phyloP scores from a whole-genome alignment of 2,797 vertebrate genomes.

The Chromobotia macracanthus region DNA sequence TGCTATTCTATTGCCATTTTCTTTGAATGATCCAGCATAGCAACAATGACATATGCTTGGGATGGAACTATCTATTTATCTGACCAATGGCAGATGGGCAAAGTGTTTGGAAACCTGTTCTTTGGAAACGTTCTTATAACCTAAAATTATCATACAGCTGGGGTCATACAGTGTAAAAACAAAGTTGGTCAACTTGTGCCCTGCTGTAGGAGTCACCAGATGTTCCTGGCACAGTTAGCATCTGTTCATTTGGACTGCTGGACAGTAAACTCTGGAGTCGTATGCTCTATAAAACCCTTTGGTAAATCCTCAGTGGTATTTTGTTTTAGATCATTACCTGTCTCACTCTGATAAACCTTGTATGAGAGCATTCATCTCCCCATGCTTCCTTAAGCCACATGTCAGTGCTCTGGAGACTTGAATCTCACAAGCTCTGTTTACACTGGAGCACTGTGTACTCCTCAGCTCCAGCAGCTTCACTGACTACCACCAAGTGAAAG shows the following conservation, averaged over 20 bases:
- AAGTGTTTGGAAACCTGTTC: not conserved
- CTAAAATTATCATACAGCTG: no score
- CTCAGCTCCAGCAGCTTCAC: conserved; percentile 25
- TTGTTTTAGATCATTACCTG: conserved; percentile 53
- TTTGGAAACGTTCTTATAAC: not conserved
- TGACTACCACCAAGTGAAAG: conserved; percentile 37
- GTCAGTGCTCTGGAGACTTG: conserved; percentile 43
- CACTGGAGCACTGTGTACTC: conserved; percentile 38
- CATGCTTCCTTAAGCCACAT: conserved; percentile 45
- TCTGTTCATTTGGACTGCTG: conserved; percentile 61
- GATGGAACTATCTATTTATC: not conserved
- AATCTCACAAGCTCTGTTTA: conserved; percentile 45
- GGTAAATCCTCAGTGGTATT: conserved; percentile 35
- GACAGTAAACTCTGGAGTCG: conserved; percentile 53
- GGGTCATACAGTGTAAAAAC: not conserved
- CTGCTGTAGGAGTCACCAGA: conserved; percentile 52
- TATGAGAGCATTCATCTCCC: conserved; percentile 52
- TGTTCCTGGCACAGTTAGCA: conserved; percentile 61
- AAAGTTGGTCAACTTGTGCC: conserved; percentile 41
- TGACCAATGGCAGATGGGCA: not conserved
- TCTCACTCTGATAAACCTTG: conserved; percentile 50
- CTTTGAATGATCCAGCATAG: not conserved
- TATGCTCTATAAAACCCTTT: conserved; percentile 43
- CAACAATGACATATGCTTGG: not conserved
- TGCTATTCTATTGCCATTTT: no score